These are phyloP conservation scores for Drymodes brunneopygia DNA, from an alignment of 2,113 vertebrate species.

Conservation along the genomic window DNA sequence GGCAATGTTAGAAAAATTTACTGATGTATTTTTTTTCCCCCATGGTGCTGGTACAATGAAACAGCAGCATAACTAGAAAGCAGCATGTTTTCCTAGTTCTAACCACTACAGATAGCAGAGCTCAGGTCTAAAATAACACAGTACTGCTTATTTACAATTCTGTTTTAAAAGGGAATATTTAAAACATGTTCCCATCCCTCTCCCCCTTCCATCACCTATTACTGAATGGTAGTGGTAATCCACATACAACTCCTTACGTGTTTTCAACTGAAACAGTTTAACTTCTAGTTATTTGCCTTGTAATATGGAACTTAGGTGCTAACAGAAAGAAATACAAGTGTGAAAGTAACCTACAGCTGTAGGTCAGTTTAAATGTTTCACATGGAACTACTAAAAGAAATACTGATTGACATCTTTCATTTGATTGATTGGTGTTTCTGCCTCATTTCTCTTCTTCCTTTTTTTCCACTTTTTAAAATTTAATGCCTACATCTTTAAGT, in stretches of 20 bases:
- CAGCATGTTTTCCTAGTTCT: slow-evolving; percentile 66
- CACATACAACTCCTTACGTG: slow-evolving; percentile 36
- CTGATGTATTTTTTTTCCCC: not conserved
- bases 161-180: slow-evolving; percentile 57
- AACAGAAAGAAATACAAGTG: not conserved
- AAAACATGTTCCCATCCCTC: slow-evolving; percentile 61
- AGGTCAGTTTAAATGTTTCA: not conserved
- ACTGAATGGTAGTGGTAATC: slow-evolving; percentile 43
- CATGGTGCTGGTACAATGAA: slow-evolving; percentile 67
- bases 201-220: slow-evolving; percentile 41
- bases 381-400: slow-evolving; percentile 29
- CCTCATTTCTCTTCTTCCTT: not conserved
- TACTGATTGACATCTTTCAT: slow-evolving; percentile 12
- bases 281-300: slow-evolving; percentile 32
- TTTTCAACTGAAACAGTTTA: slow-evolving; percentile 60
- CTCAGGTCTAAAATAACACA: slow-evolving; percentile 64
- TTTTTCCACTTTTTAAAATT: not conserved
- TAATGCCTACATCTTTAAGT: not conserved
- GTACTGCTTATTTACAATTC: slow-evolving; percentile 72
- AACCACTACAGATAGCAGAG: slow-evolving; percentile 65
- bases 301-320: not conserved
- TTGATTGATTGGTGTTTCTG: not conserved
- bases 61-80: slow-evolving; percentile 67
- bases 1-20: slow-evolving; percentile 60
- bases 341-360: slow-evolving; percentile 17